phyloP scores from a whole-genome alignment of 2,888 invertebrate species.

The Drosophila macrothrix region DNA sequence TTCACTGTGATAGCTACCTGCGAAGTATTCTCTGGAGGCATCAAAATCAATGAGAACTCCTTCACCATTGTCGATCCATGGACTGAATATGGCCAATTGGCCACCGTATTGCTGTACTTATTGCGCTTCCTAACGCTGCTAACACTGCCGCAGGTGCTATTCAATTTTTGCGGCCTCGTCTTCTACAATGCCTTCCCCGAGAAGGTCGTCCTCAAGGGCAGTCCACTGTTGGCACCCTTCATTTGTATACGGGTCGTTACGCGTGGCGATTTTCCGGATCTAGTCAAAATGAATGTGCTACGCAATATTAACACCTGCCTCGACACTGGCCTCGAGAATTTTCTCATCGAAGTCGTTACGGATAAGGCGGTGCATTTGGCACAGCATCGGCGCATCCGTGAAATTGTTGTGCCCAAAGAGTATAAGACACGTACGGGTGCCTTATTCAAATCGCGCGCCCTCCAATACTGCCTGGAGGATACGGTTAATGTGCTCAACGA shows the following conservation, averaged over 20 bases:
- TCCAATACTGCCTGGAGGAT: slow-evolving; percentile 97
- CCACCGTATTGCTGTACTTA: slow-evolving; percentile 90
- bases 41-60: slow-evolving; percentile 87
- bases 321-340: slow-evolving; percentile 96
- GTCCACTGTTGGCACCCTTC: slow-evolving; percentile 96
- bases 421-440: slow-evolving; percentile 96
- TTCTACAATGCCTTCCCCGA: slow-evolving; percentile 98
- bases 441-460: slow-evolving; percentile 96
- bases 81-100: slow-evolving; percentile 91
- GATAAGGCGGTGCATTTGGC: slow-evolving; percentile 93
- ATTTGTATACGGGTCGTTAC: slow-evolving; percentile 97
- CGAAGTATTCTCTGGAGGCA: slow-evolving; percentile 89
- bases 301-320: slow-evolving; percentile 94
- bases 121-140: slow-evolving; percentile 92
- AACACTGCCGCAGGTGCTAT: slow-evolving; percentile 94
- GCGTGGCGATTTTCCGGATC: slow-evolving; percentile 95
- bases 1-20: slow-evolving; percentile 90
- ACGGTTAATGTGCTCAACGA: slow-evolving; percentile 93
- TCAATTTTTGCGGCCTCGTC: slow-evolving; percentile 92
- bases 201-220: slow-evolving; percentile 94
- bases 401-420: slow-evolving; percentile 94
- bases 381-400: slow-evolving; percentile 92
- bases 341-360: slow-evolving; percentile 97
- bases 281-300: slow-evolving; percentile 94
- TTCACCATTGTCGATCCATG: slow-evolving; percentile 90